phyloP scores from a whole-genome alignment of 1,140 invertebrate genomes.

The Hyles euphorbiae region DNA sequence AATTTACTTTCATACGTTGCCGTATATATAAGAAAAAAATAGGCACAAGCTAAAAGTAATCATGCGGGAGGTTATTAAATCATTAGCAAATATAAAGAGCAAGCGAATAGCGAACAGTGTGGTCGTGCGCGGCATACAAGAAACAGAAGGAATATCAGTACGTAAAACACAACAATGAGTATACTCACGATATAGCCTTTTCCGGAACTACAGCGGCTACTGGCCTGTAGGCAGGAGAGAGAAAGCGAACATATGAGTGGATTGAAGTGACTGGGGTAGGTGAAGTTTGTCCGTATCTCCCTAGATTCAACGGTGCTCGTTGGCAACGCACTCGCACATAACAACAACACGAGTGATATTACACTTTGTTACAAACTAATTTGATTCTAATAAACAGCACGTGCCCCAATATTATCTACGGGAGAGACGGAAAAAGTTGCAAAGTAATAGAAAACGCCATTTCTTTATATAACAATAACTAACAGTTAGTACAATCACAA shows the following conservation, averaged over 20 bases:
- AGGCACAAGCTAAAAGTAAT: not conserved
- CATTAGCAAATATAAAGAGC: slow-evolving; percentile 7
- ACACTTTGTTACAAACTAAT: no score
- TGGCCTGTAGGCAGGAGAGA: slow-evolving; percentile 81
- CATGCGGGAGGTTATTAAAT: not conserved
- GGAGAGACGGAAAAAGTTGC: slow-evolving; percentile 36
- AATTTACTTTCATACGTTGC: not conserved
- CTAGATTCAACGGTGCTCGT: slow-evolving; percentile 6
- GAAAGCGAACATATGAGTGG: slow-evolving; percentile 73
- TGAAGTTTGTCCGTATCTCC: slow-evolving; percentile 45
- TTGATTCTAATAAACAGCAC: no score
- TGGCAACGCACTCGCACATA: not conserved
- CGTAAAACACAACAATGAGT: slow-evolving; percentile 58
- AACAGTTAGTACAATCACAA: slow-evolving; percentile 38
- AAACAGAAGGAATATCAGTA: slow-evolving; percentile 29
- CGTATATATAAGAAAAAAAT: not conserved
- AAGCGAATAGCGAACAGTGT: slow-evolving; percentile 14
- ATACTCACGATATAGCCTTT: slow-evolving; percentile 93
- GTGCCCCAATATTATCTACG: not conserved
- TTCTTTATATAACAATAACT: slow-evolving; percentile 28
- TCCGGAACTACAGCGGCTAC: slow-evolving; percentile 90
- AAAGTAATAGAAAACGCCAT: slow-evolving; percentile 35
- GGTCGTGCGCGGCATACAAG: slow-evolving; percentile 28
- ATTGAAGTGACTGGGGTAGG: slow-evolving; percentile 48
- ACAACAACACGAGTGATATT: not conserved